Percentiles rank a stretch among this genome's conserved stretches.
These are phyloP conservation scores for Morelia viridis DNA, from an alignment of 2,797 vertebrate species.

Conservation along the genomic window DNA sequence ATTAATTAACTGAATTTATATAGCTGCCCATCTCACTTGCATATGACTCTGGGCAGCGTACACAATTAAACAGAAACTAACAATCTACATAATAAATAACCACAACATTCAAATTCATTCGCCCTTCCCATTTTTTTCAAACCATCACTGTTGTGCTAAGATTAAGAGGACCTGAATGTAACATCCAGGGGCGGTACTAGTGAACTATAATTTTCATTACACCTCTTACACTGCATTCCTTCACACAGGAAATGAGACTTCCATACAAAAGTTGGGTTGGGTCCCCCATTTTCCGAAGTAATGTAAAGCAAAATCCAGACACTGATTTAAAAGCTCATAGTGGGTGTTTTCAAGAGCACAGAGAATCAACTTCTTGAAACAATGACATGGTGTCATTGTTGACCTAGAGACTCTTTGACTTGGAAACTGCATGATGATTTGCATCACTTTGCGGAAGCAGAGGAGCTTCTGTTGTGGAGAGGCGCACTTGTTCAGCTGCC, in stretches of 20 bases:
- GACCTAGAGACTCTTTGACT: constrained; percentile 50
- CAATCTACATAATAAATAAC: background rate
- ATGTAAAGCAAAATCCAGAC: background rate
- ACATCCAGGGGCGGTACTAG: background rate
- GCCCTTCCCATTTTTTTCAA: background rate
- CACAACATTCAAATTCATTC: too few species aligned
- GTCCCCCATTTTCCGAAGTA: background rate
- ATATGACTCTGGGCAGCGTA: background rate
- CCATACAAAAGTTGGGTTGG: too few species aligned
- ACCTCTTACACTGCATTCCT: background rate
- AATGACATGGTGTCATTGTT: too few species aligned
- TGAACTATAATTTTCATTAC: background rate
- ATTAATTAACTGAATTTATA: background rate
- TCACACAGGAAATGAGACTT: too few species aligned
- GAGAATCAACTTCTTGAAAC: background rate
- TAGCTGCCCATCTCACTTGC: background rate
- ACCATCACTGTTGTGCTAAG: background rate
- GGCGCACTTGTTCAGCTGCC: constrained; percentile 88
- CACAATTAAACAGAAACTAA: background rate
- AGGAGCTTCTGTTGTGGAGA: constrained; percentile 93
- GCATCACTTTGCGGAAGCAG: constrained; percentile 85
- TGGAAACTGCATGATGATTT: constrained; percentile 86
- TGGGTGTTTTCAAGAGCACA: background rate
- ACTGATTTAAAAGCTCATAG: background rate
- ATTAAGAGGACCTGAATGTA: background rate